Percentiles rank a stretch among this genome's conserved stretches.
phyloP scores from a whole-genome alignment of 2,797 vertebrate species.

The Ctenopoma kingsleyae region DNA sequence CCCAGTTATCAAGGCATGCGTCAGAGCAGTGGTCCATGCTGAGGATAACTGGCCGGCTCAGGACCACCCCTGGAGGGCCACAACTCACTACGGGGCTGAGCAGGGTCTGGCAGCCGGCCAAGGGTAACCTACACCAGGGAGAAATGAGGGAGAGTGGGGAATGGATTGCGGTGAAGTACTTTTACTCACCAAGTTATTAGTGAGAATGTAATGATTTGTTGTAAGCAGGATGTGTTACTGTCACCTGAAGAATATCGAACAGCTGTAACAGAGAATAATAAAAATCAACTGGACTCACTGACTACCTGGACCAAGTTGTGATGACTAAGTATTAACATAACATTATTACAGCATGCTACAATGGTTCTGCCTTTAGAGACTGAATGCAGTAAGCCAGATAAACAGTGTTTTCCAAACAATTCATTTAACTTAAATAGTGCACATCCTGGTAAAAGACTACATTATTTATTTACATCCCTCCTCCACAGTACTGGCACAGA shows the following conservation, averaged over 20 bases:
- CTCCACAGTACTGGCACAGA: conserved; percentile 62
- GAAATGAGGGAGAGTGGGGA: conserved; percentile 6
- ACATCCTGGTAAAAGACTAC: conserved; percentile 68
- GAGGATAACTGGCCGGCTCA: conserved; percentile 95
- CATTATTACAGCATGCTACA: conserved; percentile 34
- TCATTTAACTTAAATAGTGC: conserved; percentile 77
- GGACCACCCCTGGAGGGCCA: conserved; percentile 95
- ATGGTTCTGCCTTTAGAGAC: conserved; percentile 48
- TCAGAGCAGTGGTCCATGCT: conserved; percentile 98
- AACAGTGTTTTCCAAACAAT: conserved; percentile 73
- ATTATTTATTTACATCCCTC: conserved; percentile 79
- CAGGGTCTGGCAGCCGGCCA: conserved; percentile 96
- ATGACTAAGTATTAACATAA: conserved; percentile 50
- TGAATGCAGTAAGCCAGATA: conserved; percentile 57
- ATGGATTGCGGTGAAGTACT: conserved; percentile 50
- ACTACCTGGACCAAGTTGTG: conserved; percentile 40
- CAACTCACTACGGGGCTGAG: conserved; percentile 98
- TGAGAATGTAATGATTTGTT: conserved; percentile 52
- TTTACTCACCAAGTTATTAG: conserved; percentile 54
- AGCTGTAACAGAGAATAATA: conserved; percentile 58
- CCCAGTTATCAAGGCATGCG: conserved; percentile 95
- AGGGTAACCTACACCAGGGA: conserved; percentile 88
- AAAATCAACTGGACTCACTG: conserved; percentile 47
- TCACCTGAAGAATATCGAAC: conserved; percentile 59
- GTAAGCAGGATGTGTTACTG: conserved; percentile 48